Conservation (phyloP, 2,797 vertebrate genomes). For the Fistularia tabacaria region DNA sequence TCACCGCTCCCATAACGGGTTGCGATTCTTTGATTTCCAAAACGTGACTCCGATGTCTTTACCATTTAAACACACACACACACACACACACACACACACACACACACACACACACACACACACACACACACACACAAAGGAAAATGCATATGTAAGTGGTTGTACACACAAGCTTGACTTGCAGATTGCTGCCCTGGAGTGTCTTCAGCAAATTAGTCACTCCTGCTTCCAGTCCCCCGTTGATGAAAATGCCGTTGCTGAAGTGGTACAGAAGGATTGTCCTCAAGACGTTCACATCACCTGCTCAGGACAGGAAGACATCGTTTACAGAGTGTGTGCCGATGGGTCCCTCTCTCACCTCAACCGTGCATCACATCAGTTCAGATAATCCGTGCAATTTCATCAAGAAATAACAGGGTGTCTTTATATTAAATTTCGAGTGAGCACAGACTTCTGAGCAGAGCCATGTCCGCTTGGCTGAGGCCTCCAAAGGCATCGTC, state of each 20-base stretch:
- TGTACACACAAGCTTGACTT: conserved; percentile 77
- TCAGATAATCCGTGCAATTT: too few relatives aligned
- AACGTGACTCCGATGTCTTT: too few relatives aligned
- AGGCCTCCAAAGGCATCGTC: conserved; percentile 88
- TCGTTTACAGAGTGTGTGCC: not conserved
- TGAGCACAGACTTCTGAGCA: conserved; percentile 80
- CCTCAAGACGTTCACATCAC: conserved; percentile 82
- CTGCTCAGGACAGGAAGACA: conserved; percentile 58
- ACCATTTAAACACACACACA: too few relatives aligned
- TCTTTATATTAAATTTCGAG: too few relatives aligned
- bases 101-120: too few relatives aligned
- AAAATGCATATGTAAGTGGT: not conserved
- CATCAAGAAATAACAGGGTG: too few relatives aligned
- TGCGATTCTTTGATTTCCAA: too few relatives aligned
- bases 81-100: too few relatives aligned
- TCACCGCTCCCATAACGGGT: too few relatives aligned
- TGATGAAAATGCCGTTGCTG: conserved; percentile 87
- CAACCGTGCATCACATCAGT: too few relatives aligned
- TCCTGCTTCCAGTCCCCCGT: conserved; percentile 88
- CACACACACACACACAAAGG: too few relatives aligned
- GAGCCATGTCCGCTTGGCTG: conserved; percentile 75
- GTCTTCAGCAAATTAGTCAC: conserved; percentile 93
- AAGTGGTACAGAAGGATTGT: conserved; percentile 94
- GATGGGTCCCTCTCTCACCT: too few relatives aligned
- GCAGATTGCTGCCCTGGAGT: conserved; percentile 87